Evolutionary conservation across 2,113 vertebrate species (phyloP).

Genomic region (Chlamydotis undulata): DNA sequence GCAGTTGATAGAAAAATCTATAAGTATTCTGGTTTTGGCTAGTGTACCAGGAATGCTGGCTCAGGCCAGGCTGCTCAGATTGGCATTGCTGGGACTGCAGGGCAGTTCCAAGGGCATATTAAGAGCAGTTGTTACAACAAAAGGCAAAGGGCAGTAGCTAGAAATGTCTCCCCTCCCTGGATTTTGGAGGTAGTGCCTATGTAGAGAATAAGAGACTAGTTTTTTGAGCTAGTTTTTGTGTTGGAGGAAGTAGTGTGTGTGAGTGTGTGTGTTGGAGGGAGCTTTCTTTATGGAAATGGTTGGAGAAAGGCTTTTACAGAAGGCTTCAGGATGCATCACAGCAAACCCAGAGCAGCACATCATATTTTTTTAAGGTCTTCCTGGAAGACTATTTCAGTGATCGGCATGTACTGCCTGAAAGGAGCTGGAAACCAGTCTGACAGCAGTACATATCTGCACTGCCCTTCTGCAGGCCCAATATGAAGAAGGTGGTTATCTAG

Average conservation of each 20-base stretch:
- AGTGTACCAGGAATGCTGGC: not conserved
- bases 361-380: not conserved
- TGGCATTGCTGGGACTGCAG: not conserved
- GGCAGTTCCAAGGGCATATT: not conserved
- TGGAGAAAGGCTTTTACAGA: not conserved
- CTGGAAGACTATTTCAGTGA: not conserved
- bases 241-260: not conserved
- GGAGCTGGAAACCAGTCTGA: not conserved
- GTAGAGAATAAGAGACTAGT: not conserved
- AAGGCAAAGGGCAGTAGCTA: not conserved
- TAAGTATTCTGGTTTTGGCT: not conserved
- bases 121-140: not conserved
- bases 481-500: not conserved
- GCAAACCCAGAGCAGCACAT: not conserved
- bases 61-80: not conserved
- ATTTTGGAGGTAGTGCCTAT: not conserved
- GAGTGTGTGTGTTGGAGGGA: not conserved
- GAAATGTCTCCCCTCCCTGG: not conserved
- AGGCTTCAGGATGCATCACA: not conserved
- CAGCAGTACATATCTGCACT: not conserved
- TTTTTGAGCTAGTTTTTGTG: not conserved
- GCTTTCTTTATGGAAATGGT: not conserved
- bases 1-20: not conserved
- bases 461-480: not conserved
- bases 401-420: not conserved